Conservation (phyloP, 2,888 invertebrate genomes). For the Ophion obscuratus region DNA sequence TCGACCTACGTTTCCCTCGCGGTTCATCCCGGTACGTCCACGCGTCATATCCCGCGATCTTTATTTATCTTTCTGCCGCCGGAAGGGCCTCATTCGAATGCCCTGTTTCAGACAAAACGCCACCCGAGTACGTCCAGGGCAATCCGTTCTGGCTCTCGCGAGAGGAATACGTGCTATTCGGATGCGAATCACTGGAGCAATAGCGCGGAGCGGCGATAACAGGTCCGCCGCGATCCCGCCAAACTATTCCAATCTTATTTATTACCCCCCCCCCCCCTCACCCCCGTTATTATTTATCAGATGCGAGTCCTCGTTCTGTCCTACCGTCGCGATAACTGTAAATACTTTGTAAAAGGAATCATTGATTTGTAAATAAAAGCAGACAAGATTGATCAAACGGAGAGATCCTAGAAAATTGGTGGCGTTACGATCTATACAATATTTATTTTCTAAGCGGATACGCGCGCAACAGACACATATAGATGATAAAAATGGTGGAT, state of each 20-base stretch:
- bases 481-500: constrained; percentile 8
- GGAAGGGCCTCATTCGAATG: not conserved
- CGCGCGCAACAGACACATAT: constrained; percentile 57
- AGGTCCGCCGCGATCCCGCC: not conserved
- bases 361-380: constrained; percentile 59
- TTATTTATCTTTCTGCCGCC: not conserved
- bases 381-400: constrained; percentile 18
- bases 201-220: constrained; percentile 61
- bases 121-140: constrained; percentile 81
- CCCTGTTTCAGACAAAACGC: constrained; percentile 79
- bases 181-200: constrained; percentile 81
- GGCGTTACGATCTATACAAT: constrained; percentile 62
- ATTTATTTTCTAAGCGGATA: constrained; percentile 69
- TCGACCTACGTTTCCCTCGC: constrained; percentile 83
- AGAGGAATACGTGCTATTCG: constrained; percentile 83
- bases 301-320: not conserved
- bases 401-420: not conserved
- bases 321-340: constrained; percentile 57
- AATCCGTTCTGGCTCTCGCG: constrained; percentile 83
- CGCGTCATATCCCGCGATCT: not conserved
- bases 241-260: constrained; percentile 57
- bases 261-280: not conserved
- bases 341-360: constrained; percentile 55
- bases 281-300: constrained; percentile 18
- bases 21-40: constrained; percentile 79